Percentiles rank a stretch among this genome's conserved stretches.
These are phyloP conservation scores for Sminthopsis crassicaudata DNA, from an alignment of 2,113 vertebrate species.

Conservation along the genomic window DNA sequence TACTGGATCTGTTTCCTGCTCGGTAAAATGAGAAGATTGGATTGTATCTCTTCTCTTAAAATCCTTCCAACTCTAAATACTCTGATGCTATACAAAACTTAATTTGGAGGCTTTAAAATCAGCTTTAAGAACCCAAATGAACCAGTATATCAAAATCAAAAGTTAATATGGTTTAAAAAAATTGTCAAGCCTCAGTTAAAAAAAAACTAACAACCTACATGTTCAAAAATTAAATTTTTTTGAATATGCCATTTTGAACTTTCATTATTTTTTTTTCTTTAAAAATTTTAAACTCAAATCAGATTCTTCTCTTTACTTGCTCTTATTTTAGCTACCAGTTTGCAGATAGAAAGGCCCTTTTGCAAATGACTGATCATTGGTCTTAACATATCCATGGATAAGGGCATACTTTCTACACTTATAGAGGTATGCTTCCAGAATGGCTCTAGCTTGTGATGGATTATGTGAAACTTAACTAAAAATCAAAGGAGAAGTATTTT, in stretches of 20 bases:
- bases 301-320: background rate
- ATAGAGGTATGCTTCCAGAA: background rate
- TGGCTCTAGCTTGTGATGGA: background rate
- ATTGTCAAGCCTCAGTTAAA: background rate
- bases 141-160: background rate
- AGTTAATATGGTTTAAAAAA: background rate
- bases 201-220: background rate
- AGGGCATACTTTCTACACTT: background rate
- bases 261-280: background rate
- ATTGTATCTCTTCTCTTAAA: background rate
- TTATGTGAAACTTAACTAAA: conserved; percentile 1
- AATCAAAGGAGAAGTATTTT: conserved; percentile 5
- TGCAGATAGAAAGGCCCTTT: background rate
- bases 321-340: background rate
- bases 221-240: background rate
- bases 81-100: too few relatives aligned
- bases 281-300: background rate
- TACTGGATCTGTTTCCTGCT: background rate
- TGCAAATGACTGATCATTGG: background rate
- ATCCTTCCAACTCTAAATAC: background rate
- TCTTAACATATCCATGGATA: background rate
- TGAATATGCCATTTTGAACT: background rate
- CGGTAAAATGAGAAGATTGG: background rate
- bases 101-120: background rate
- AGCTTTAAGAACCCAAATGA: background rate